Evolutionary conservation across 2,797 vertebrate species (phyloP), one percentile per base, ranked within the genome.

Genomic region (Argyrosomus regius): DNA sequence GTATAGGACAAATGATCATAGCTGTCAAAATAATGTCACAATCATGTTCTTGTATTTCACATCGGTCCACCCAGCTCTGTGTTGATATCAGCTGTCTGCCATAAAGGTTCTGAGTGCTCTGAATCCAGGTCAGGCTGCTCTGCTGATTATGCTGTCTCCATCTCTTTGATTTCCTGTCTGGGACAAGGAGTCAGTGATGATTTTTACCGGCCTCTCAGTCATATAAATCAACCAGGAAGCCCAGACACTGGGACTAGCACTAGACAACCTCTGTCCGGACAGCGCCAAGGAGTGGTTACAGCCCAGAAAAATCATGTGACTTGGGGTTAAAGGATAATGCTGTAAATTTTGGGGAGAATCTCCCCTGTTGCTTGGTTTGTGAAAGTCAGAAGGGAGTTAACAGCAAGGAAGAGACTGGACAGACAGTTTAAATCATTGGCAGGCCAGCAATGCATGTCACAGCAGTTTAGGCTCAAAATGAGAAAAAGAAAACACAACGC

Each of bases 241-340:
- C 86, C 92, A 93, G 85, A 91, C 86, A 43, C 50, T 71, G 65
- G 78, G 72, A 77, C 43, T 24, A 75, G 68, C 45, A 3, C 26
- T 48, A 69, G 83, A 87, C 86, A 78, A 52, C 67, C 65, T 58
- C 74, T 82, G 89, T 93, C 93, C 87, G 57, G 66, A 69, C 72
- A 86, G 91, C 62, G 86, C 89, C 88, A 82, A 39, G 79, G 88
- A 92, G 90, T 89, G 92, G 93, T 95, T 95, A 91, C 81, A 95
- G 86, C 77, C 69, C 85, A 75, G 86, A 67, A 88, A 82, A 87
- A 87, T 89, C 89, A 90, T 91, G 91, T 86, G 87, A 92, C 72
- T 89, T 4, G 49, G 85, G 94, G 94, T 95, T 93, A 94, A 96
- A 92, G 93, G 91, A 88, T 90, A 83, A 87, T 67, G 75, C 89